Percentiles rank a stretch among this genome's conserved stretches.
These are phyloP conservation scores for Hirtodrosophila duncani DNA, from an alignment of 2,888 invertebrate species.

Conservation along the genomic window DNA sequence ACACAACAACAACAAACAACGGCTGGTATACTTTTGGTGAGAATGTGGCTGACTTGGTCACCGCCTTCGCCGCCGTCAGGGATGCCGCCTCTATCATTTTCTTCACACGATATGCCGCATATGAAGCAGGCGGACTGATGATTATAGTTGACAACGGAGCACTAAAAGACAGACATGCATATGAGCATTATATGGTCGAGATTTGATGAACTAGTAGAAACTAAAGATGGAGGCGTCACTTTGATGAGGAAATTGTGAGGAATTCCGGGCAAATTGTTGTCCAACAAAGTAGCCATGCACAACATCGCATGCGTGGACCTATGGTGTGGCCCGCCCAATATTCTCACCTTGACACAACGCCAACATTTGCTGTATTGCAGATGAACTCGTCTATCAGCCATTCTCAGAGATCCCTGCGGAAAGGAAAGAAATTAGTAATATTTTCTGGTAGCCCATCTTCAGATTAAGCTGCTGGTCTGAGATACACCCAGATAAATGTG, in stretches of 20 bases:
- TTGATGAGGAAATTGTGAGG: no score
- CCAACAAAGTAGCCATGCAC: no score
- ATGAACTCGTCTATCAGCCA: conserved; percentile 85
- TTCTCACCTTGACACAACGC: conserved; percentile 84
- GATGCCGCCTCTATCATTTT: conserved; percentile 88
- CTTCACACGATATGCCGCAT: conserved; percentile 91
- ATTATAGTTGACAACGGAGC: conserved; percentile 97
- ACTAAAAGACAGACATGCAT: conserved; percentile 82
- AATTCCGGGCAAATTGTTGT: no score
- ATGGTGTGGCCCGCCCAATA: no score
- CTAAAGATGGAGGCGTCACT: no score
- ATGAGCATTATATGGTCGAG: no score
- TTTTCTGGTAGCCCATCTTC: no score
- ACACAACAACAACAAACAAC: no score
- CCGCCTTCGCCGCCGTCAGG: conserved; percentile 85
- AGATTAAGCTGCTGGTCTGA: no score
- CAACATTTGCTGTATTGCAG: conserved; percentile 87
- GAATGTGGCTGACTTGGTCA: conserved; percentile 89
- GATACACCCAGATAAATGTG: no score
- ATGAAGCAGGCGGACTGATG: conserved; percentile 95
- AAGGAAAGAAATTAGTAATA: conserved; percentile 79
- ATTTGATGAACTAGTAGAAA: no score
- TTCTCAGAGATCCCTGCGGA: conserved; percentile 86
- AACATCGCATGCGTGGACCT: no score
- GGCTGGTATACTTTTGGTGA: conserved; percentile 89